phyloP scores from a whole-genome alignment of 2,113 vertebrate genomes.

The Columbina picui region DNA sequence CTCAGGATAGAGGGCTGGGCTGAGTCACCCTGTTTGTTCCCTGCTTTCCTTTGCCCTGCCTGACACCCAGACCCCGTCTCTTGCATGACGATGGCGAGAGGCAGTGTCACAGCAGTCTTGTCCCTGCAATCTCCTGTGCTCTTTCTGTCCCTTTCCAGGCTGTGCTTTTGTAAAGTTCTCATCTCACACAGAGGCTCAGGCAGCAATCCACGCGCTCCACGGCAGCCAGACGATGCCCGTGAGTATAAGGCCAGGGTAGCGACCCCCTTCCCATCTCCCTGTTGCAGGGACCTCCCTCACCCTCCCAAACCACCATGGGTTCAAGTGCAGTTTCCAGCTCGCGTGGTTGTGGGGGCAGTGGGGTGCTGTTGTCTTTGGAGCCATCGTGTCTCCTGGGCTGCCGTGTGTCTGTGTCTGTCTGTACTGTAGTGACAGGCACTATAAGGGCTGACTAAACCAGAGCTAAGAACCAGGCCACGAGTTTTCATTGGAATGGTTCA shows the following conservation, averaged over 20 bases:
- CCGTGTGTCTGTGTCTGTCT: background rate
- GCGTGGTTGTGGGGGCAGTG: background rate
- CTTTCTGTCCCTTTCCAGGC: slow-evolving; percentile 80
- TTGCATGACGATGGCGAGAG: background rate
- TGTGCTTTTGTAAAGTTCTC: slow-evolving; percentile 99
- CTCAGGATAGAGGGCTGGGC: background rate
- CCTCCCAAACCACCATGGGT: background rate
- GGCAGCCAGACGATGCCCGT: slow-evolving; percentile 99
- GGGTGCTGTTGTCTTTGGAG: background rate
- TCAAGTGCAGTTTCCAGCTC: background rate
- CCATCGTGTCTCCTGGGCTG: background rate
- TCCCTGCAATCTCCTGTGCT: slow-evolving; percentile 43
- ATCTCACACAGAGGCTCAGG: slow-evolving; percentile 96
- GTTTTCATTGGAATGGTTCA: background rate
- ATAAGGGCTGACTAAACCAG: background rate
- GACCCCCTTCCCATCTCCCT: background rate
- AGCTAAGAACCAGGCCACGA: background rate
- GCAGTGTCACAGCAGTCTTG: background rate
- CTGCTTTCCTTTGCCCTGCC: background rate
- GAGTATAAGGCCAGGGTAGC: slow-evolving; percentile 75
- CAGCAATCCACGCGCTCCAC: slow-evolving; percentile 95
- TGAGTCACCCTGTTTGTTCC: background rate
- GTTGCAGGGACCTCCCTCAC: background rate
- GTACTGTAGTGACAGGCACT: background rate
- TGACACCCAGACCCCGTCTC: background rate